These are phyloP conservation scores for Eciton burchellii DNA, from an alignment of 1,140 invertebrate genomes.

Conservation along the genomic window DNA sequence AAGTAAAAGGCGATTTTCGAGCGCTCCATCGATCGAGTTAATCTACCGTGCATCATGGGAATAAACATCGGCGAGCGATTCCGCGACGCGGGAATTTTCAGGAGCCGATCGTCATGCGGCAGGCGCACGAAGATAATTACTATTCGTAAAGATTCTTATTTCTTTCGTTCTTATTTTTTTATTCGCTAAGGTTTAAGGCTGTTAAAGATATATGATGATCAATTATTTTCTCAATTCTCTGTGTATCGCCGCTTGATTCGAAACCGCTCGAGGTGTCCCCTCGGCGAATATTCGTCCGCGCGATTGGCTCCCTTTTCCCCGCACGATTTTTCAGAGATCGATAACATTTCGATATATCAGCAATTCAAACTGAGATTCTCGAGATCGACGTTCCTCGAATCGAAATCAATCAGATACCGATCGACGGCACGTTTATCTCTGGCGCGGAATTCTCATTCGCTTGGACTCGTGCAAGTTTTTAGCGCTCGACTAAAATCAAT, in stretches of 20 bases:
- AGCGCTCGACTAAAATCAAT: neutral
- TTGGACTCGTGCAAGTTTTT: neutral
- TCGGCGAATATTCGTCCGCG: neutral
- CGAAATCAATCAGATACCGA: neutral
- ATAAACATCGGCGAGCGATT: constrained; percentile 43
- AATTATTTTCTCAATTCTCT: neutral
- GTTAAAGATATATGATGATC: neutral
- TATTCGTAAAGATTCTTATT: too few species aligned
- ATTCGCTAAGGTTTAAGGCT: neutral
- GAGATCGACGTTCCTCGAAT: neutral
- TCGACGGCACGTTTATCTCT: neutral
- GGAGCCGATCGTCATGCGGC: too few species aligned
- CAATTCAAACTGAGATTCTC: neutral
- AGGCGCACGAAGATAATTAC: too few species aligned
- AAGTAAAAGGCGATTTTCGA: constrained; percentile 70
- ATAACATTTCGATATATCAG: neutral
- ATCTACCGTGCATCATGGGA: constrained; percentile 69
- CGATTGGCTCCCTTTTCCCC: neutral
- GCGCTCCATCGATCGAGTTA: constrained; percentile 62
- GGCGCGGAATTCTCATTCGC: neutral
- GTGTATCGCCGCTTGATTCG: neutral
- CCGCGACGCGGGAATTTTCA: too few species aligned
- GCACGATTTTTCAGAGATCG: neutral
- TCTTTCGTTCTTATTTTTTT: too few species aligned
- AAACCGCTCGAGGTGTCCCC: neutral